phyloP scores from a whole-genome alignment of 1,140 invertebrate species.

The Drosophila watanabei region DNA sequence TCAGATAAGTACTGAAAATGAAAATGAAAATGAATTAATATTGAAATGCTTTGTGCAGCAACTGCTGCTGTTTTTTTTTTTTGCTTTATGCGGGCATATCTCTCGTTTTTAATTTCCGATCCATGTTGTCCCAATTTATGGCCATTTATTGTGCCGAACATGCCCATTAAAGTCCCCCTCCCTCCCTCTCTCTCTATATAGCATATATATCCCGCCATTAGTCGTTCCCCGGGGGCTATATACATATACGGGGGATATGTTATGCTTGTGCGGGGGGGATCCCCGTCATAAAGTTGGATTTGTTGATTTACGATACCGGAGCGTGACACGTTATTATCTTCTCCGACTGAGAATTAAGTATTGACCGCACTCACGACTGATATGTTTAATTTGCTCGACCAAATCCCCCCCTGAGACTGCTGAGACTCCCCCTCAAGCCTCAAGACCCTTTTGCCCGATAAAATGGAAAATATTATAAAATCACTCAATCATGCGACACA shows the following conservation, averaged over 20 bases:
- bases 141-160: constrained; percentile 34
- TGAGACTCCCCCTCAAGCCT: background rate
- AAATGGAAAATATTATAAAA: constrained; percentile 75
- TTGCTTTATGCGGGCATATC: constrained; percentile 33
- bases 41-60: constrained; percentile 23
- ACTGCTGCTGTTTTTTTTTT: background rate
- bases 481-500: constrained; percentile 74
- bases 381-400: constrained; percentile 62
- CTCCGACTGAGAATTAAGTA: constrained; percentile 3
- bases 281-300: constrained; percentile 55
- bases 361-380: constrained; percentile 41
- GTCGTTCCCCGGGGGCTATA: constrained; percentile 12
- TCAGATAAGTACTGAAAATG: constrained; percentile 66
- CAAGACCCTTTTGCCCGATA: constrained; percentile 43
- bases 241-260: background rate
- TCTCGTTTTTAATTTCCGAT: constrained; percentile 71
- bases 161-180: constrained; percentile 10
- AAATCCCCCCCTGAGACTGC: background rate
- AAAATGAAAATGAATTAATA: constrained; percentile 38
- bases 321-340: constrained; percentile 71
- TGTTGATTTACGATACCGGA: constrained; percentile 63
- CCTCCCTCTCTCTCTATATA: background rate
- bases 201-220: background rate
- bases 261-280: background rate
- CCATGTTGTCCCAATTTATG: constrained; percentile 49